phyloP scores from a whole-genome alignment of 2,113 vertebrate species.

The Dicerorhinus sumatrensis region DNA sequence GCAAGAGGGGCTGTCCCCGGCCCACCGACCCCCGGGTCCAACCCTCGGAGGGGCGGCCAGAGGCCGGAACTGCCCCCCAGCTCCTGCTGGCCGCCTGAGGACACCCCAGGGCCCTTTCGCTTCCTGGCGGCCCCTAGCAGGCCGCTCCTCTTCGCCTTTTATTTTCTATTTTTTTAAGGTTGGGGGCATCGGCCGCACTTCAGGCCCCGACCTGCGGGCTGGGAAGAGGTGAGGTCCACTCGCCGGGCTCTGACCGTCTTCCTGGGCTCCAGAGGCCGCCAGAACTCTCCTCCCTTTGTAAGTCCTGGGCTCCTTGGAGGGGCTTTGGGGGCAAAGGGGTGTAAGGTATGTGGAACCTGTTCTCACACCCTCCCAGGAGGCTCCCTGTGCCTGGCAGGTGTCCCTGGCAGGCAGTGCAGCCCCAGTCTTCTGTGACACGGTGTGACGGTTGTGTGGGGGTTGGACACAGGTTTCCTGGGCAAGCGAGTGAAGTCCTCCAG shows the following conservation, averaged over 20 bases:
- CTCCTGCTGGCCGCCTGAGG: not conserved
- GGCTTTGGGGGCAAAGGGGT: not conserved
- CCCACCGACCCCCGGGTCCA: not conserved
- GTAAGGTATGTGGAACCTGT: no score
- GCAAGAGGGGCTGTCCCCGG: no score
- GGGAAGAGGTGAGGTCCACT: not conserved
- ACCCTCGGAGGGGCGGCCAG: not conserved
- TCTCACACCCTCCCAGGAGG: not conserved
- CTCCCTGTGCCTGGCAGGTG: not conserved
- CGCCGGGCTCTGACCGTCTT: not conserved
- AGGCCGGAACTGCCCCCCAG: not conserved
- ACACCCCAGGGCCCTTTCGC: not conserved
- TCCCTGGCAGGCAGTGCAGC: not conserved
- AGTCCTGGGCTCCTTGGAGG: not conserved
- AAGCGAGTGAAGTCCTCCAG: not conserved
- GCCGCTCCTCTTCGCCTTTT: not conserved
- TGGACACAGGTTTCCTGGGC: not conserved
- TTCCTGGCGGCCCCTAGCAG: not conserved
- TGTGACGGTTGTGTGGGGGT: rapidly evolving
- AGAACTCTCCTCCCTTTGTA: not conserved
- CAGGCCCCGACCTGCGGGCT: not conserved
- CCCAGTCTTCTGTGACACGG: not conserved
- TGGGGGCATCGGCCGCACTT: not conserved
- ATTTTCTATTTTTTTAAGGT: not conserved
- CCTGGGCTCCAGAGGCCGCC: not conserved